Evolutionary conservation across 2,113 vertebrate species (phyloP).

Genomic region (Fregata magnificens): DNA sequence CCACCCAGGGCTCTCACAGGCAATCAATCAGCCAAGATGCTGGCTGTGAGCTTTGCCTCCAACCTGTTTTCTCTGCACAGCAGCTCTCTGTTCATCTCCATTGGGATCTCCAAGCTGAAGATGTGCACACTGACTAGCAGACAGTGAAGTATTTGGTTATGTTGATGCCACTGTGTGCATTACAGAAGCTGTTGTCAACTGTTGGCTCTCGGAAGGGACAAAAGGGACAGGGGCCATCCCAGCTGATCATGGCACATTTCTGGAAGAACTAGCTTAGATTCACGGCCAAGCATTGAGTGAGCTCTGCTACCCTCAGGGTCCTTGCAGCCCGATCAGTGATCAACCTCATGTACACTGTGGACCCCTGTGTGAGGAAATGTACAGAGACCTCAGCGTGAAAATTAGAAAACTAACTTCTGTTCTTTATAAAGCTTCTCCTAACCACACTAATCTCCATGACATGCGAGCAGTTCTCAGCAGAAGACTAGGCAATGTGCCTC

Average conservation of each 20-base stretch:
- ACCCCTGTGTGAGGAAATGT: background rate
- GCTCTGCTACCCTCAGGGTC: background rate
- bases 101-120: background rate
- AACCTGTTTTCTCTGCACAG: background rate
- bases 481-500: background rate
- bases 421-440: background rate
- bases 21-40: background rate
- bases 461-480: background rate
- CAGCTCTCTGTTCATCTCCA: background rate
- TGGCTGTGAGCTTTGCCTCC: background rate
- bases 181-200: background rate
- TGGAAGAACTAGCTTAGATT: background rate
- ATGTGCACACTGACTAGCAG: background rate
- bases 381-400: background rate
- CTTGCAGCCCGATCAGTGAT: background rate
- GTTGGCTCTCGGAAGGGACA: background rate
- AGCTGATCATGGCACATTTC: background rate
- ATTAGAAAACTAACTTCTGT: background rate
- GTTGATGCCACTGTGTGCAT: background rate
- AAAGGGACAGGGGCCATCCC: background rate
- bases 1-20: background rate
- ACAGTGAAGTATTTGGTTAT: background rate
- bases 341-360: background rate
- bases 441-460: background rate
- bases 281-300: background rate